Evolutionary conservation across 2,113 vertebrate genomes (phyloP), one percentile per base, ranked within the genome.

Genomic region (Alligator sinensis): DNA sequence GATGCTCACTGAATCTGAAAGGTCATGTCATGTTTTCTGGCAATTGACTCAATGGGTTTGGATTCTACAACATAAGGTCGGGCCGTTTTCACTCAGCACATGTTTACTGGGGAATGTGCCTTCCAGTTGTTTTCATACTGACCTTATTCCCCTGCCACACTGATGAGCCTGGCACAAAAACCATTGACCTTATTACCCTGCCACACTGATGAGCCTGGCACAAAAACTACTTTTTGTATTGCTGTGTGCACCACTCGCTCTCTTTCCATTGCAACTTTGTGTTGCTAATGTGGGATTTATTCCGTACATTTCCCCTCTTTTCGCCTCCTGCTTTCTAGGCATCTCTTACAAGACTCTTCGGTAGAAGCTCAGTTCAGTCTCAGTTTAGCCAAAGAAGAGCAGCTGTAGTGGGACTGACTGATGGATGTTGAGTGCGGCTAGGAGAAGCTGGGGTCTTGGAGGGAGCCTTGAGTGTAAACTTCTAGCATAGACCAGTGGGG

Each of bases 1-100:
- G 98, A 99, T 98, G 98, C 98, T 99, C 98, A 98, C 98, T 98
- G 98, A 98, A 98, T 99, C 98, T 98, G 98, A 99, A 99, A 99
- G 99, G 99, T 99, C 99, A 98, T 98, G 98, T 99, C 99, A 98
- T 98, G 99, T 99, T 99, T 99, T 98, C 98, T 98, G 98, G 98
- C 99, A 99, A 99, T 99, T 99, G 99, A 99, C 99, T 99, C 98
- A 95, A 98, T 99, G 99, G 98, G 98, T 99, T 99, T 99, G 98
- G 98, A 99, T 98, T 98, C 98, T 98, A 98, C 98, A 98, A 97
- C 98, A 98, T 98, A 98, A 98, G 98, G 99, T 98, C 86, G 88
- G 98, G 98, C 98, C 94, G 95, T 98, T 98, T 98, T 96, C 97
- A 98, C 98, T 98, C 98, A 98, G 98, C 98, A 97, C 98, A 97